phyloP scores from a whole-genome alignment of 1,140 invertebrate species.

The Drosophila bipectinata region DNA sequence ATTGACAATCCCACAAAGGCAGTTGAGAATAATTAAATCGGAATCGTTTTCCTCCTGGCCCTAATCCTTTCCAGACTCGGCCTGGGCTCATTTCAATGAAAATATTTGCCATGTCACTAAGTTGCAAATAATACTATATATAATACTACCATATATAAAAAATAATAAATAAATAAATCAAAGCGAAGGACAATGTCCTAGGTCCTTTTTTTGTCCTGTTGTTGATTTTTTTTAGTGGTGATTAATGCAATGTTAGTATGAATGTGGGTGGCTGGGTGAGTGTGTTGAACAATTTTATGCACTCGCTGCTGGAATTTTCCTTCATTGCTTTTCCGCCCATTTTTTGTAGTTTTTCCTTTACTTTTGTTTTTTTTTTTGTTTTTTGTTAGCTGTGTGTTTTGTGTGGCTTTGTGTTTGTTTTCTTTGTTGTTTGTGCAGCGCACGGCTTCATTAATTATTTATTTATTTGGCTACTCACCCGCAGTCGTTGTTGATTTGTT shows the following conservation, averaged over 20 bases:
- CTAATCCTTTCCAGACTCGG: not conserved
- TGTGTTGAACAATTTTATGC: constrained; percentile 38
- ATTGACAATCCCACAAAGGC: constrained; percentile 1
- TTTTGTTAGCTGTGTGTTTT: constrained; percentile 40
- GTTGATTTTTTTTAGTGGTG: constrained; percentile 54
- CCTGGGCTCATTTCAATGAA: not conserved
- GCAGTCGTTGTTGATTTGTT: constrained; percentile 32
- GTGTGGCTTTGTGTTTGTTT: constrained; percentile 1
- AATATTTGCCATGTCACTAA: constrained; percentile 32
- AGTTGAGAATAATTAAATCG: not conserved
- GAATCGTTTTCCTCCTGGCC: too few species aligned
- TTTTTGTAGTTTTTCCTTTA: constrained; percentile 6
- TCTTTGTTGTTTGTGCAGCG: constrained; percentile 53
- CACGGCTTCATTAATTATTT: constrained; percentile 71
- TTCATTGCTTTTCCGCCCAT: constrained; percentile 7
- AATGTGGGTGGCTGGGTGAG: not conserved
- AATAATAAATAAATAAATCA: constrained; percentile 31
- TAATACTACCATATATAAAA: too few species aligned
- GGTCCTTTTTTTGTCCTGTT: constrained; percentile 6
- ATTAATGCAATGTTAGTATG: constrained; percentile 58
- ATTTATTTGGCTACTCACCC: constrained; percentile 72
- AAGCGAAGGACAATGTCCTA: constrained; percentile 21
- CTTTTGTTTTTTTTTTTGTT: constrained; percentile 23
- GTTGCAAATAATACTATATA: constrained; percentile 12
- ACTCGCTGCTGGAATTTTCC: constrained; percentile 50